Conservation (phyloP, 2,113 vertebrate species). For the Vimba vimba region DNA sequence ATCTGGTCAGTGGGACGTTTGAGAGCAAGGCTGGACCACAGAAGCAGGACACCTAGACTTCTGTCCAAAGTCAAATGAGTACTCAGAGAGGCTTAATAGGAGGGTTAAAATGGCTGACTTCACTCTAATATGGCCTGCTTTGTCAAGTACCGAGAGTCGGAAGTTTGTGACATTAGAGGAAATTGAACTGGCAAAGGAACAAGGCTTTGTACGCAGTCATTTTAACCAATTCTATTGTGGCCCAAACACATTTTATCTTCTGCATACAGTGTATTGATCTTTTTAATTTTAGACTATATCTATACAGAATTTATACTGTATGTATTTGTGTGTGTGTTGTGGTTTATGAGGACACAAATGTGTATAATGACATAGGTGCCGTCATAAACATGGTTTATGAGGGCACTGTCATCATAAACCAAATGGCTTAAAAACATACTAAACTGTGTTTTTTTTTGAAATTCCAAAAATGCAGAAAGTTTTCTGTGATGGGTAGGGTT, state of each 20-base stretch:
- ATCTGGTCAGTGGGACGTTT: conserved; percentile 53
- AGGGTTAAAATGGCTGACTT: conserved; percentile 44
- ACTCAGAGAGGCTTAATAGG: conserved; percentile 37
- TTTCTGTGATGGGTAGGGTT: no score
- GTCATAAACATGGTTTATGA: no score
- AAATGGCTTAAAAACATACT: no score
- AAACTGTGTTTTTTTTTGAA: no score
- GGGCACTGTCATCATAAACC: no score
- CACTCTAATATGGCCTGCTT: conserved; percentile 26
- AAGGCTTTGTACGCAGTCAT: neutral
- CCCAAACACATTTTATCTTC: neutral
- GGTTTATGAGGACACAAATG: no score
- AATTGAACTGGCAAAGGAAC: conserved; percentile 37
- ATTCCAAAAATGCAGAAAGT: no score
- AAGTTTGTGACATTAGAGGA: conserved; percentile 42
- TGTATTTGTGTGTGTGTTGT: neutral
- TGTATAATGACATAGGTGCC: no score
- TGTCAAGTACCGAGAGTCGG: conserved; percentile 18
- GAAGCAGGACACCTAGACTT: conserved; percentile 40
- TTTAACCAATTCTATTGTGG: neutral
- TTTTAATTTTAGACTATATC: no score
- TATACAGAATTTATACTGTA: no score
- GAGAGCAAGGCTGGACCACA: conserved; percentile 46
- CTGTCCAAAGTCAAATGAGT: conserved; percentile 49
- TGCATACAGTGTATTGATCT: neutral